Base-by-base conservation (phyloP, 37 sponge, comb jelly and placozoan species). In the Aplysina aerophoba region DNA sequence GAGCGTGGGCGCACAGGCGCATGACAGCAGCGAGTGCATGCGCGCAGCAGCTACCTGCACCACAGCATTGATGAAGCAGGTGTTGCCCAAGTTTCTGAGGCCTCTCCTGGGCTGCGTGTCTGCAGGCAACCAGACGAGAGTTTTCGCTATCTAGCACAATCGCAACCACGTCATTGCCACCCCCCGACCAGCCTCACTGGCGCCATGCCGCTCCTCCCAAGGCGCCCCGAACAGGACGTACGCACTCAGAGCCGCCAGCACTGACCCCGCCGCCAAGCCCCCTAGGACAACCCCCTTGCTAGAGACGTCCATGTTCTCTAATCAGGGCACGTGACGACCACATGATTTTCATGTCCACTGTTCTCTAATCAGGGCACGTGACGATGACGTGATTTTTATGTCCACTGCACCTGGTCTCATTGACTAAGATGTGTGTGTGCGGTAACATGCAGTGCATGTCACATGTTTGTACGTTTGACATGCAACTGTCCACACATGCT, bases 31-130 rank as follows among this genome's bases (percentile, higher is more conserved):
- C 73, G 2, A 30, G 12, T 33, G 15, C 34, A 71, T 15, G 31
- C n/a, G 35, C 3, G 24, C n/a, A 39, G 58, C 59, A 38, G 31
- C 36, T 66, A 93, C 93, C 80, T 93, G 94, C 53, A 93, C 28
- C 4, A 93, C 61, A 28, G 91, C 83, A 83, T 93, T 93, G 36
- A 93, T 58, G 65, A 93, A 93, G 73, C 94, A 93, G 0, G 94
- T 90, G 79, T 93, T 93, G 6, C 94, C 94, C 41, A 93, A 86
- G 59, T 93, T 93, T 8, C 57, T 27, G 35, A 93, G 80, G 22
- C 94, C 94, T 53, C 37, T 37, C 21, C 78, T 1, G 41, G 54
- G 1, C 25, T 12, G 0, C 37, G 16, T 25, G 20, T 50, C 53
- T 41, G 38, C 37, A 75, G 8, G 50, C 50, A 8, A 44, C 8